phyloP scores from a whole-genome alignment of 2,113 vertebrate genomes.

The Todiramphus chloris region DNA sequence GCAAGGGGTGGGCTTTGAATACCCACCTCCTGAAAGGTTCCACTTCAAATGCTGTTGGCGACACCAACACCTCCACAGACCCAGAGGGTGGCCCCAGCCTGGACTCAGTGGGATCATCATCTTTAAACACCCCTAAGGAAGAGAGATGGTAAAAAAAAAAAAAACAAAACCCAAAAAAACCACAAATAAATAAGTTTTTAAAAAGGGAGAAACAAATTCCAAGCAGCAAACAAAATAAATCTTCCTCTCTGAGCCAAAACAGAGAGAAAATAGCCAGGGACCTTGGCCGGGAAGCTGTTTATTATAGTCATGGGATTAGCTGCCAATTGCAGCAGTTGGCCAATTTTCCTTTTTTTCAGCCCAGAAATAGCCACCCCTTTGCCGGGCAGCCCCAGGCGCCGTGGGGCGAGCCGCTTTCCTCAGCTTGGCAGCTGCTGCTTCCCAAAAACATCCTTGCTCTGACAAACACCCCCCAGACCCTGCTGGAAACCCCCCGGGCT shows the following conservation, averaged over 20 bases:
- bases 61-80: background rate
- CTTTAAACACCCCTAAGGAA: background rate
- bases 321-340: conserved; percentile 54
- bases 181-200: no score
- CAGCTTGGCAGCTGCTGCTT: background rate
- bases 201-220: background rate
- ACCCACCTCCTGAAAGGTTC: background rate
- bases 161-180: background rate
- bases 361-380: conserved; percentile 15
- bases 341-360: conserved; percentile 21
- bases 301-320: background rate
- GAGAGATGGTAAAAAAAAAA: background rate
- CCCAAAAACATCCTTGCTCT: background rate
- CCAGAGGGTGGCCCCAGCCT: background rate
- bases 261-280: conserved; percentile 57
- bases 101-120: rapidly evolving
- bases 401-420: background rate
- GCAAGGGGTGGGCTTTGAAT: background rate
- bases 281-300: conserved; percentile 61
- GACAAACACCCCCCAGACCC: rapidly evolving
- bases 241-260: conserved; percentile 37
- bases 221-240: conserved; percentile 37
- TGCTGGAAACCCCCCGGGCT: background rate
- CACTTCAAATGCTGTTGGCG: background rate
- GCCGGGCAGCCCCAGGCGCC: background rate